Evolutionary conservation across 2,113 vertebrate genomes (phyloP).

Genomic region (Corvus cornix): DNA sequence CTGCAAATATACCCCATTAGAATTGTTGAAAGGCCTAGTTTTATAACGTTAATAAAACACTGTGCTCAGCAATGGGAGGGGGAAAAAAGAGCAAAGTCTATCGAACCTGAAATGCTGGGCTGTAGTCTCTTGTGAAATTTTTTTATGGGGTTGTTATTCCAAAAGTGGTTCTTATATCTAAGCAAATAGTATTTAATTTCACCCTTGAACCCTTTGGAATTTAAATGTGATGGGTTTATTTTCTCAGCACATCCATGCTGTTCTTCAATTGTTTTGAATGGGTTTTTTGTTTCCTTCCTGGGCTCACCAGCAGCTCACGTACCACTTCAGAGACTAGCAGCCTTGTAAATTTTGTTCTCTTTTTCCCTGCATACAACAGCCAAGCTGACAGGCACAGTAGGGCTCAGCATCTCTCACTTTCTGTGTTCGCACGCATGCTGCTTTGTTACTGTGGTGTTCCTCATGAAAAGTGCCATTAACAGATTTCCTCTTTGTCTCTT

Average conservation of each 20-base stretch:
- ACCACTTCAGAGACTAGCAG: constrained; percentile 7
- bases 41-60: neutral
- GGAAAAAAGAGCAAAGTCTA: neutral
- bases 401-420: neutral
- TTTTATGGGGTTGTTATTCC: neutral
- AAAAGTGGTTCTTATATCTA: neutral
- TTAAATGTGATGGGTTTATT: neutral
- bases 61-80: neutral
- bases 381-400: constrained; percentile 12
- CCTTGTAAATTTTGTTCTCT: constrained; percentile 2
- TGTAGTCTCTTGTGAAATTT: neutral
- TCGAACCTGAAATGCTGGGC: neutral
- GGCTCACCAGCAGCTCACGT: neutral
- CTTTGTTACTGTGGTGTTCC: neutral
- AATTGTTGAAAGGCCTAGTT: neutral
- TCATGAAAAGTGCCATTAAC: neutral
- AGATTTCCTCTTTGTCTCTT: neutral
- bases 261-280: neutral
- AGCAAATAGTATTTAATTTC: constrained; percentile 7
- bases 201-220: constrained; percentile 3
- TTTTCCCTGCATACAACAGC: neutral
- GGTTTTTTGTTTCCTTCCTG: neutral
- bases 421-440: neutral
- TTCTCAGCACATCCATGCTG: neutral
- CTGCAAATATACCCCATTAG: neutral